Evolutionary conservation across 2,888 invertebrate species (phyloP), one percentile per base, ranked within the genome.

Genomic region (Ptychoptera contaminata): DNA sequence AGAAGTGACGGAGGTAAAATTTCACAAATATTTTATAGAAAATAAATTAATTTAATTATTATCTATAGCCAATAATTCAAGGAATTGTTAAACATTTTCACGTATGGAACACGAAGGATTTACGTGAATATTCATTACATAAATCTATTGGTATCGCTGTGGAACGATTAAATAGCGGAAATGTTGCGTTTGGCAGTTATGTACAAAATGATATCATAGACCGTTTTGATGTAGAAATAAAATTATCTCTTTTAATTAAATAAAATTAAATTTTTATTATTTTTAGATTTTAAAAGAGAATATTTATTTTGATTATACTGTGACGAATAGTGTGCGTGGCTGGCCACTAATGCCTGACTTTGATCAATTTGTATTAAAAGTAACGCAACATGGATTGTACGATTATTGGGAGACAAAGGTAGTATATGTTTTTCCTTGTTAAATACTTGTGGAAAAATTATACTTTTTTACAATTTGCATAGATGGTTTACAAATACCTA

Each of bases 261-360:
- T 35, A 6, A 14, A 5, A 35, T 12, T 23, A 35, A 35, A 6
- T 35, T 14, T 5, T 23, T 23, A 7, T 23, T 23, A 23, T 5
- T 23, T 39, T 0, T n/a, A 63, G 63, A 52, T 63, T 3, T 43
- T 54, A 2, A 59, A 54, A 14, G 62, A 63, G 46, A 58, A 63
- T 50, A 39, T 63, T 0, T 63, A 58, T 40, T 61, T 58, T 37
- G 63, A 63, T 43, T 63, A 61, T 57, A 61, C 62, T 1, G 53
- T 60, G 10, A 61, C 56, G 2, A 58, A 61, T 7, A 50, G 60
- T n/a, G 54, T 61, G 31, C 52, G 60, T 2, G 63, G 63, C 8
- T 63, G 63, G 63, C 54, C 56, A 0, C 29, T 63, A 15, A 62
- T 63, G 63, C 54, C 54, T 0, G 48, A 52, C 1, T 50, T 63